Base-by-base conservation (phyloP, 1,140 invertebrate genomes). In the Brachystomella parvula region DNA sequence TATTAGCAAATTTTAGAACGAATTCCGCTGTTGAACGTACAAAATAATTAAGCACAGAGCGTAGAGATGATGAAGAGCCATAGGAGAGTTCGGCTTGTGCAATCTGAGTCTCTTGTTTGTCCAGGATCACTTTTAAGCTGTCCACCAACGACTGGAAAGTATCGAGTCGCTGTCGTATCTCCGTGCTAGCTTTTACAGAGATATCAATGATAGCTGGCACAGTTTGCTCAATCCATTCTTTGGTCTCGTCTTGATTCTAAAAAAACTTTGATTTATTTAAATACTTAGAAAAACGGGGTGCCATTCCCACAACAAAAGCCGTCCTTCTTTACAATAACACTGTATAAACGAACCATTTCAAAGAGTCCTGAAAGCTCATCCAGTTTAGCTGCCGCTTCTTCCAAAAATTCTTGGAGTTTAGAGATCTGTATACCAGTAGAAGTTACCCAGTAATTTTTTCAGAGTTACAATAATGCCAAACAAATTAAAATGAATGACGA, bases 31-130 rank as follows among this genome's bases (percentile, higher is more conserved):
- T 6, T 53, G 21, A 53, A 53, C 12, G 21, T 53, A 53, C 49
- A 53, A 53, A 53, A 24, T 53, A 53, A 26, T 53, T 53, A 24
- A 53, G 49, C 6, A 53, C 49, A 53, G 49, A 53, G 9, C 49
- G 49, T 17, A 53, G 9, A 26, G 49, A 53, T 12, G 49, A 53
- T 17, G 12, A 26, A 24, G 12, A 19, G 12, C 49, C 49, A 24
- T 17, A 53, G 9, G 49, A 15, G 6, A 17, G 49, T 53, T 53
- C 49, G 3, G 49, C 49, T 53, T 53, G 49, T 19, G 21, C 21
- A 24, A 53, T 53, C 24, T 53, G 49, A 17, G 21, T 24, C 21
- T 53, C 49, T 24, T 53, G 49, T 53, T 53, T 53, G 49, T 53
- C 49, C 49, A 53, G 49, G 6, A 26, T 53, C 12, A 6, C 49